Evolutionary conservation across 1,140 invertebrate genomes (phyloP).

Genomic region (Trichonephila clavata): DNA sequence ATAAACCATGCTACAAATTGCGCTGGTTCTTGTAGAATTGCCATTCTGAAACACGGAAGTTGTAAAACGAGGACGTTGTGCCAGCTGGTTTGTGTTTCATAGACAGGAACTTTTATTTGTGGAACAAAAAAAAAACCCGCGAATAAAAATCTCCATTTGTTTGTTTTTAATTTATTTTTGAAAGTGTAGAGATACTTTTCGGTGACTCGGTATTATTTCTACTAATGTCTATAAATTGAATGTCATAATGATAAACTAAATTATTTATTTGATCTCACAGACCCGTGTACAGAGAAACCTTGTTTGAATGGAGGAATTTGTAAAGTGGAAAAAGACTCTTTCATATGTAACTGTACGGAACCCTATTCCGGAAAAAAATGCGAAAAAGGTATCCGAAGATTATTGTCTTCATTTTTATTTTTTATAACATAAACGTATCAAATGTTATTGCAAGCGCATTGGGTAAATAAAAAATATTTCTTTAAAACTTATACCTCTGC

Average conservation of each 20-base stretch:
- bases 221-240: background rate
- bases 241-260: too few species aligned
- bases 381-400: background rate
- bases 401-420: background rate
- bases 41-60: too few species aligned
- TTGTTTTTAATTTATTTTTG: too few species aligned
- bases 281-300: slow-evolving; percentile 35
- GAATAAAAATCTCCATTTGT: too few species aligned
- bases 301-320: slow-evolving; percentile 2
- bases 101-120: too few species aligned
- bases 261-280: background rate
- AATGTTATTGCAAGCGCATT: background rate
- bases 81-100: too few species aligned
- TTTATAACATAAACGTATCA: background rate
- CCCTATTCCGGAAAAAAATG: slow-evolving; percentile 8
- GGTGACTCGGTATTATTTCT: background rate
- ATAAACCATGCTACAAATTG: too few species aligned
- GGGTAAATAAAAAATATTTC: background rate
- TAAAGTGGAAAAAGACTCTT: background rate
- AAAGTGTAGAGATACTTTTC: background rate
- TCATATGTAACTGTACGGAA: background rate
- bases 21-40: too few species aligned
- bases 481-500: background rate
- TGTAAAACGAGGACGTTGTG: too few species aligned
- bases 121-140: too few species aligned